These are phyloP conservation scores for Gnathochromis pfefferi DNA, from an alignment of 2,113 vertebrate species.

Conservation along the genomic window DNA sequence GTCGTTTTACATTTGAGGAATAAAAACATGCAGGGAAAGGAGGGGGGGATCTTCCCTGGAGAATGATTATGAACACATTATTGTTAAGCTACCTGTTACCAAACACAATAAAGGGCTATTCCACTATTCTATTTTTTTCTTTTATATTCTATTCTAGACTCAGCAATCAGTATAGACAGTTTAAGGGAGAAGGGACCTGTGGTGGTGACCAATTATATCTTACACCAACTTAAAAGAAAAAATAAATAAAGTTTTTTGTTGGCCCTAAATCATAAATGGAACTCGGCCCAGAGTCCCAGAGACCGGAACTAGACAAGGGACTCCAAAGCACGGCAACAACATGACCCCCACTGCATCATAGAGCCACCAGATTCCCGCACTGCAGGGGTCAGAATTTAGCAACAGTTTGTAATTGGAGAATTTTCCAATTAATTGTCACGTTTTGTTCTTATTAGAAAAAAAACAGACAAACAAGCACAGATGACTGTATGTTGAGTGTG, in stretches of 20 bases:
- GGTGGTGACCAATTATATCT: not conserved
- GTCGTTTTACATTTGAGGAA: not conserved
- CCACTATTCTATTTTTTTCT: not conserved
- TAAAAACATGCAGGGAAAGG: not conserved
- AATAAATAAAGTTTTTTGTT: not conserved
- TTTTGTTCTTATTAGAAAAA: not conserved
- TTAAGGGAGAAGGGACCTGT: not conserved
- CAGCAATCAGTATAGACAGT: not conserved
- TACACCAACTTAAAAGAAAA: not conserved
- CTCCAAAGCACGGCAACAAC: not conserved
- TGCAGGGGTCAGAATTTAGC: not conserved
- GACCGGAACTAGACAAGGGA: not conserved
- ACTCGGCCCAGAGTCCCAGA: not conserved
- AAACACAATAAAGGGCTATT: not conserved
- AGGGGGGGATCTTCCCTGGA: fast-evolving
- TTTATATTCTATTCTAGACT: not conserved
- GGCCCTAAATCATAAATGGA: not conserved
- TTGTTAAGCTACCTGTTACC: not conserved
- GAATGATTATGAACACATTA: not conserved
- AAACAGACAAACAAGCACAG: not conserved
- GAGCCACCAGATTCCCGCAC: not conserved
- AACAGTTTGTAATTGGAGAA: not conserved
- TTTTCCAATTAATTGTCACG: not conserved
- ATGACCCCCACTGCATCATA: not conserved
- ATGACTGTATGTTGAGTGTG: not conserved